Percentiles rank a stretch among this genome's conserved stretches.
phyloP scores from a whole-genome alignment of 2,797 vertebrate genomes.

The Scolopax rusticola region DNA sequence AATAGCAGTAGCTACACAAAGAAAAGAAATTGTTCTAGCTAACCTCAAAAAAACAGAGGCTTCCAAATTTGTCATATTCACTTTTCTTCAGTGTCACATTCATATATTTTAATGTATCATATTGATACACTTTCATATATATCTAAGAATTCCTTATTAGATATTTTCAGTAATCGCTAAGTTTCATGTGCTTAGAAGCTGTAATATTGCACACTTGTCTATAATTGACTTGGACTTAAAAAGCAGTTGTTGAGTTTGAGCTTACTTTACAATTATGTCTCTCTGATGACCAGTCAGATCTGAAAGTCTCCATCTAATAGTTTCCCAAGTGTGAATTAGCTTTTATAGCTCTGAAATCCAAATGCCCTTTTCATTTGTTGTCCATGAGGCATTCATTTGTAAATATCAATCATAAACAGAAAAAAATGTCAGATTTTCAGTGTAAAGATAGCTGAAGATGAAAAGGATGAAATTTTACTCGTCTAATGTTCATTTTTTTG shows the following conservation, averaged over 20 bases:
- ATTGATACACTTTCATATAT: slow-evolving; percentile 19
- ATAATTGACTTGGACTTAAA: slow-evolving; percentile 68
- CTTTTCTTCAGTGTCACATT: background rate
- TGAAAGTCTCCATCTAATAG: slow-evolving; percentile 54
- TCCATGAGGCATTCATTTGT: slow-evolving; percentile 26
- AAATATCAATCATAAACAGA: slow-evolving; percentile 44
- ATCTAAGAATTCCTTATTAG: background rate
- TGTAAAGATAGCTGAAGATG: background rate
- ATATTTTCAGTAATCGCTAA: slow-evolving; percentile 42
- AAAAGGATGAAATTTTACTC: slow-evolving; percentile 13
- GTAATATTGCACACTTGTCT: background rate
- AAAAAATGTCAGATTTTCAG: background rate
- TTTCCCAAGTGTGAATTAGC: slow-evolving; percentile 52
- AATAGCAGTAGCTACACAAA: background rate
- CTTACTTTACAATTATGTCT: slow-evolving; percentile 51
- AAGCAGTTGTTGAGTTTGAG: slow-evolving; percentile 10
- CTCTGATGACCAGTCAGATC: slow-evolving; percentile 29
- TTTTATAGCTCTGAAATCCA: slow-evolving; percentile 28
- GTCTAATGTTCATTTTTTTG: background rate
- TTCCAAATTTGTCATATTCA: background rate
- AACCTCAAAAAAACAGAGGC: background rate
- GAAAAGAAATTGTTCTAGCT: background rate
- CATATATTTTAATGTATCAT: background rate
- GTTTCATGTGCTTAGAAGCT: slow-evolving; percentile 37
- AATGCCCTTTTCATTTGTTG: background rate